These are phyloP conservation scores for Jordanella pulchra DNA, from an alignment of 2,797 vertebrate species.

Conservation along the genomic window DNA sequence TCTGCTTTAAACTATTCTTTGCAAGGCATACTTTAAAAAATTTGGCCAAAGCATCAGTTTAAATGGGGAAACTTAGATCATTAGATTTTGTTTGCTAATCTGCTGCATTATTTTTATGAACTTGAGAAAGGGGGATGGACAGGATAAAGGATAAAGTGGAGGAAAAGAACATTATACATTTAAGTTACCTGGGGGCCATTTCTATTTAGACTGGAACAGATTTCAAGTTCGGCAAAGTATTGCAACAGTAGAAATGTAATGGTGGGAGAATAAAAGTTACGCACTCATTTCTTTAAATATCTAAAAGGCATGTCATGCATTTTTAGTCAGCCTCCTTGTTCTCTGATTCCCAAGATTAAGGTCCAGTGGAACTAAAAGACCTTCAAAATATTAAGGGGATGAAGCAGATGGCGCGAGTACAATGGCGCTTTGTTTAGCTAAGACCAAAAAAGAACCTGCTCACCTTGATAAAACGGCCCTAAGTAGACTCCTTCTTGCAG, in stretches of 20 bases:
- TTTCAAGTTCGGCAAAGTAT: too few species aligned
- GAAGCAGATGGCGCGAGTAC: not conserved
- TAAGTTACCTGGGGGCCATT: not conserved
- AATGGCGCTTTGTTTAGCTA: too few species aligned
- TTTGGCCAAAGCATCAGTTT: not conserved
- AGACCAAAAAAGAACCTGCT: too few species aligned
- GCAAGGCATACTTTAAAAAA: not conserved
- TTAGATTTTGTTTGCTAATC: not conserved
- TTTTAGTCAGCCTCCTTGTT: not conserved
- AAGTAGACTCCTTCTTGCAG: not conserved
- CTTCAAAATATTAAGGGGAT: not conserved
- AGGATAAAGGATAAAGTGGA: not conserved
- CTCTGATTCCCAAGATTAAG: not conserved
- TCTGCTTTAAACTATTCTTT: not conserved
- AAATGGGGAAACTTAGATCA: not conserved
- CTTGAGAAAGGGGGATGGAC: not conserved
- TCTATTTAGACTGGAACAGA: not conserved
- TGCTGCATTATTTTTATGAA: not conserved
- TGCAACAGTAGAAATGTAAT: too few species aligned
- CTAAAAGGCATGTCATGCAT: not conserved
- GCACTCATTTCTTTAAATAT: too few species aligned
- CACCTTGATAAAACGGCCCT: too few species aligned
- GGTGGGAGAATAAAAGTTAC: too few species aligned
- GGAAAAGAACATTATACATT: not conserved
- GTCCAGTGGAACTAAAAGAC: not conserved